Evolutionary conservation across 1,140 invertebrate species (phyloP).

Genomic region (Pogonus chalceus): DNA sequence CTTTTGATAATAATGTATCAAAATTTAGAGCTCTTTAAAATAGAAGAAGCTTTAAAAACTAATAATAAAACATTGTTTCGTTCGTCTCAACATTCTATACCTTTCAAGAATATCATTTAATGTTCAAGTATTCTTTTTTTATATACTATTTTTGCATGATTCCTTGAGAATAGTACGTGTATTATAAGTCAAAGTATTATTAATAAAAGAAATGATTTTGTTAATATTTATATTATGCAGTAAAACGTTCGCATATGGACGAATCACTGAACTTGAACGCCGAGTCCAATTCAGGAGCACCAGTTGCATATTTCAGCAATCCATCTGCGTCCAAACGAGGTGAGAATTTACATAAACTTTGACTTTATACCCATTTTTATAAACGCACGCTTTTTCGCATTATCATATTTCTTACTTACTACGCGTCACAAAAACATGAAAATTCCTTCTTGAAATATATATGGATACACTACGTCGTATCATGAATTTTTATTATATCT

Average conservation of each 20-base stretch:
- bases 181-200: too few species aligned
- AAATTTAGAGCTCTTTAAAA: too few species aligned
- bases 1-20: too few species aligned
- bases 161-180: too few species aligned
- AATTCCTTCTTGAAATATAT: neutral
- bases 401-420: neutral
- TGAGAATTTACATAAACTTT: too few species aligned
- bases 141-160: too few species aligned
- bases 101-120: too few species aligned
- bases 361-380: conserved; percentile 4
- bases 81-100: too few species aligned
- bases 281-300: conserved; percentile 15
- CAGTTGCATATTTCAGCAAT: conserved; percentile 23
- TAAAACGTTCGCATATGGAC: conserved; percentile 25
- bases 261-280: conserved; percentile 17
- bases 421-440: neutral
- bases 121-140: too few species aligned
- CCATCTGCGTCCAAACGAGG: conserved; percentile 31
- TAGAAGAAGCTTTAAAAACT: too few species aligned
- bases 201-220: neutral
- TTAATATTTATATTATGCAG: conserved; percentile 16
- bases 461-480: too few species aligned
- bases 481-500: neutral
- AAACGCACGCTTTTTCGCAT: neutral
- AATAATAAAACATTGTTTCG: too few species aligned